Conservation (phyloP, 2,113 vertebrate genomes). For the Rhipidura dahli region DNA sequence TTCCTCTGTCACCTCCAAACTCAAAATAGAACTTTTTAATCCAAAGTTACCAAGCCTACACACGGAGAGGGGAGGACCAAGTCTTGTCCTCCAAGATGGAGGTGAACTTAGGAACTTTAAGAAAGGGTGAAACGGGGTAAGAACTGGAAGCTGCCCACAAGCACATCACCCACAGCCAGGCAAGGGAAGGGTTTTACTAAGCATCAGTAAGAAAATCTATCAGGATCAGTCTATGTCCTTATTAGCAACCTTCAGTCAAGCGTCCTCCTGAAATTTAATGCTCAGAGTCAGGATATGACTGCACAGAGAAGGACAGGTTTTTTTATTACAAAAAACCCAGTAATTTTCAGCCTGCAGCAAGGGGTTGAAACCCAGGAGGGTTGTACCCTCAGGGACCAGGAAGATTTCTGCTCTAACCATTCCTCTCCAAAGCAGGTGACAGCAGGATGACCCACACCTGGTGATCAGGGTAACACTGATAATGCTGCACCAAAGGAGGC, state of each 20-base stretch:
- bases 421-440: background rate
- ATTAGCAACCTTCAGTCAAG: background rate
- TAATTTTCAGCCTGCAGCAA: background rate
- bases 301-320: background rate
- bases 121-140: background rate
- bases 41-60: background rate
- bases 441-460: background rate
- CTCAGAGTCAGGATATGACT: background rate
- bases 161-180: background rate
- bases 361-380: background rate
- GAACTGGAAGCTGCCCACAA: background rate
- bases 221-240: background rate
- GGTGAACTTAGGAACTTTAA: background rate
- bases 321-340: background rate
- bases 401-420: background rate
- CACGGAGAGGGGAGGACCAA: background rate
- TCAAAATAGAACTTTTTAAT: background rate
- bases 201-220: rapidly evolving
- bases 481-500: rapidly evolving
- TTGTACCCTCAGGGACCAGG: rapidly evolving
- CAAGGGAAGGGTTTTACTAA: background rate
- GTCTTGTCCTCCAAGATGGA: background rate
- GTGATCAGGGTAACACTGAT: rapidly evolving
- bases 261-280: background rate
- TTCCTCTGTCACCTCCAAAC: background rate